Conservation (phyloP, 2,113 vertebrate genomes). For the Daboia siamensis region DNA sequence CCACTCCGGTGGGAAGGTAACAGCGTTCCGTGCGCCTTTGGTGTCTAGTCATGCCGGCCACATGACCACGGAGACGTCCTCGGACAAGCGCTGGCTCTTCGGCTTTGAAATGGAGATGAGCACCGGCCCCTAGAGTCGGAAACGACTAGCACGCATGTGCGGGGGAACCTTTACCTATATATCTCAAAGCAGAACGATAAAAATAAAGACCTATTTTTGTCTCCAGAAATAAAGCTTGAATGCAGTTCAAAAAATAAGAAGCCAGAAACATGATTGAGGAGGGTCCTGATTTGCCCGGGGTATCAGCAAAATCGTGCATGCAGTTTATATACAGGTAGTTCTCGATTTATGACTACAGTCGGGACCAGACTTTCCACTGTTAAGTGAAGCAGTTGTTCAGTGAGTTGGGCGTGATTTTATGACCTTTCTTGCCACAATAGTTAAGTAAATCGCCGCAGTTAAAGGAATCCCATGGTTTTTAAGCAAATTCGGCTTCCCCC, state of each 20-base stretch:
- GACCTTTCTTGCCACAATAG: neutral
- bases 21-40: too few species aligned
- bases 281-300: too few species aligned
- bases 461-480: neutral
- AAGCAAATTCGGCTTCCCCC: neutral
- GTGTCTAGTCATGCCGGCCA: too few species aligned
- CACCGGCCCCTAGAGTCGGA: too few species aligned
- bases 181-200: neutral
- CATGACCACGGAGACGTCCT: too few species aligned
- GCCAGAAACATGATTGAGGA: accelerated
- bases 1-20: too few species aligned
- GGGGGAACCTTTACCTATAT: too few species aligned
- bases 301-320: too few species aligned
- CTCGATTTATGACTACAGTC: neutral
- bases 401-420: neutral
- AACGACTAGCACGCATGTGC: too few species aligned
- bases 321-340: neutral
- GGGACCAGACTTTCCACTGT: neutral
- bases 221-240: neutral
- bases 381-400: neutral
- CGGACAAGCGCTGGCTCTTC: too few species aligned
- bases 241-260: neutral
- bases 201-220: neutral
- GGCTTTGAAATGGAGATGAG: too few species aligned
- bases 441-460: neutral